Evolutionary conservation across 2,113 vertebrate species (phyloP), one percentile per base, ranked within the genome.

Genomic region (Pseudorhombus dupliciocellatus): DNA sequence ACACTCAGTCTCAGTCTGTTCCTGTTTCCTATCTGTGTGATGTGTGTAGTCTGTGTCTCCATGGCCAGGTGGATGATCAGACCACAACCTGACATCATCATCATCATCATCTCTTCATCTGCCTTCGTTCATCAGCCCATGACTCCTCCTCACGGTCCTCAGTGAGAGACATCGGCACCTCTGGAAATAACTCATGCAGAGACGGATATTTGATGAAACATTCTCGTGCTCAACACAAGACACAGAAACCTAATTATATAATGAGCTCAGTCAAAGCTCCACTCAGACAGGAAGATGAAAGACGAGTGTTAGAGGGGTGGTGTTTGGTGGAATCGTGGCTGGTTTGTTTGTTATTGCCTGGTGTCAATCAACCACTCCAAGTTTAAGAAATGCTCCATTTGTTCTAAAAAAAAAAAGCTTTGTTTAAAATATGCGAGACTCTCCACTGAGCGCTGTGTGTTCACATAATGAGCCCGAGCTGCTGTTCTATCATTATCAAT

Each of bases 21-120:
- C 46, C 59, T 77, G 37, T 70, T 57, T 73, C 52, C 10, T 30
- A 5, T 70, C 20, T 25, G 50, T 66, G 61, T 81, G 73, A 83
- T 80, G 58, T 87, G 83, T 84, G 75, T 85, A 72, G 60, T 89
- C 75, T 80, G 21, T 21, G 63, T 42, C 30, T 64, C 78, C 74
- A 64, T 51, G 54, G 30, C 52, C 67, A 77, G 62, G 61, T 60
- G 44, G 56, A 66, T 62, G 30, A 59, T 68, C 53, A 65, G 34
- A 65, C 37, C 46, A 54, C 50, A 73, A 20, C 20, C n/a, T 6
- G 28, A 55, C 14, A 30, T 59, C n/a, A n/a, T n/a, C n/a, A n/a
- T n/a, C n/a, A n/a, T n/a, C n/a, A n/a, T 56, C n/a, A 53, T 73
- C 37, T 55, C 7, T 63, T 53, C 50, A 52, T 68, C 77, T 73